These are phyloP conservation scores for Coenobita brevimanus DNA, from an alignment of 1,140 invertebrate species.

Conservation along the genomic window DNA sequence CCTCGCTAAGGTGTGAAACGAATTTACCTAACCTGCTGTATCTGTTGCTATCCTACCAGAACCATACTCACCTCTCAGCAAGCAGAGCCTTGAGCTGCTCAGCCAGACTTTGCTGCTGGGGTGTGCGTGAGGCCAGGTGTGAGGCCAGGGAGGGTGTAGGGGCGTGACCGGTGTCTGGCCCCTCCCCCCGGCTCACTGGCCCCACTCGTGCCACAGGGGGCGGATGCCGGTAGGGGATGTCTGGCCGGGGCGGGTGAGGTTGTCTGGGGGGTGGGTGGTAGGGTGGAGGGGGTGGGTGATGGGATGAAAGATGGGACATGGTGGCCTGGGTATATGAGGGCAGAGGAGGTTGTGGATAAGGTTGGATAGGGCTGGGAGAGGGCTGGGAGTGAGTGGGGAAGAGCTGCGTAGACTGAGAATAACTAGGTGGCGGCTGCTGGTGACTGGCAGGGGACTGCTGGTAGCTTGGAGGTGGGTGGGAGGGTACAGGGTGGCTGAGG, in stretches of 20 bases:
- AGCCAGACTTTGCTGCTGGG: conserved; percentile 63
- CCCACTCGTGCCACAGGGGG: conserved; percentile 62
- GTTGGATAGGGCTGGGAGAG: neutral
- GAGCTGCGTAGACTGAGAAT: neutral
- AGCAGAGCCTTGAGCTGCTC: conserved; percentile 64
- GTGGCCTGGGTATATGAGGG: conserved; percentile 48
- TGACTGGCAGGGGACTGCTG: too few species aligned
- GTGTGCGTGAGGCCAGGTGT: conserved; percentile 53
- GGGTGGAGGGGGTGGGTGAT: conserved; percentile 30
- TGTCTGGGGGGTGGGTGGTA: conserved; percentile 35
- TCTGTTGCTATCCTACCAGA: too few species aligned
- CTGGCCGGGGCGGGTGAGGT: conserved; percentile 34
- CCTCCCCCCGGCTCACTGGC: conserved; percentile 61
- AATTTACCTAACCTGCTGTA: too few species aligned
- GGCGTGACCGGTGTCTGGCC: conserved; percentile 15
- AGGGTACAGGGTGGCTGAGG: neutral
- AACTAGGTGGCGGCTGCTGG: neutral
- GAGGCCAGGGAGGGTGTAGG: conserved; percentile 27
- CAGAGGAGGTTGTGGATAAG: conserved; percentile 11
- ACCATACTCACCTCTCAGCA: conserved; percentile 55
- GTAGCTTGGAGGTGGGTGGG: neutral
- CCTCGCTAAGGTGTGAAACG: too few species aligned
- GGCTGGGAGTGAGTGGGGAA: neutral
- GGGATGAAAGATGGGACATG: conserved; percentile 36
- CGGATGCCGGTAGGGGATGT: conserved; percentile 63